Base-by-base conservation (phyloP, 1,140 invertebrate genomes). In the Thereuonema tuberculata region DNA sequence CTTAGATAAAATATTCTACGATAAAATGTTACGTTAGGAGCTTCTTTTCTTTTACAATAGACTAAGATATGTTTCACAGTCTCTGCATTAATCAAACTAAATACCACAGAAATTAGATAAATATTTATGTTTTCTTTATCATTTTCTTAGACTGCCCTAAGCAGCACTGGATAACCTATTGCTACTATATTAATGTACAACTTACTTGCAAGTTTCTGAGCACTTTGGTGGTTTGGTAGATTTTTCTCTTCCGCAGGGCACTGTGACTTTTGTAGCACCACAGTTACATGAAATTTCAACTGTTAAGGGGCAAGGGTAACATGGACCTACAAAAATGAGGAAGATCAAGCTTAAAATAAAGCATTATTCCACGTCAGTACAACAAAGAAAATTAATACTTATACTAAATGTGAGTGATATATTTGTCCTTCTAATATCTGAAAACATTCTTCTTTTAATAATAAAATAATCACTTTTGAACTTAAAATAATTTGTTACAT, bases 241-340 rank as follows among this genome's bases (percentile, higher is more conserved):
- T 57, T 82, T 84, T 63, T 87, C 84, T 47, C 82, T 79, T 0
- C 92, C 91, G 76, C 93, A 96, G 0, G 90, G 89, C 1, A 95
- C 86, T 17, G 77, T 82, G 23, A 89, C 80, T 56, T 79, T 81
- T 26, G 86, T 92, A 37, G 76, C 75, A 29, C 88, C 87, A 74
- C 93, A 97, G 46, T 80, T 78, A 68, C 93, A 97, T 21, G 81
- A 82, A 0, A 95, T 79, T 66, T 83, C 79, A 2, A 85, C 84
- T 24, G 83, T 86, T 58, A 84, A 70, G 2, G 82, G 81, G 67
- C 93, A 97, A 0, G 93, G 93, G 74, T 93, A 96, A 66, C 93
- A 97, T 0, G 84, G 85, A 0, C 92, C 92, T 73, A 59, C 9
- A 56, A 58, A 57, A 57, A 48, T 52, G 21, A 57, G 46, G 5